Evolutionary conservation across 2,113 vertebrate genomes (phyloP).

Genomic region (Carettochelys insculpta): DNA sequence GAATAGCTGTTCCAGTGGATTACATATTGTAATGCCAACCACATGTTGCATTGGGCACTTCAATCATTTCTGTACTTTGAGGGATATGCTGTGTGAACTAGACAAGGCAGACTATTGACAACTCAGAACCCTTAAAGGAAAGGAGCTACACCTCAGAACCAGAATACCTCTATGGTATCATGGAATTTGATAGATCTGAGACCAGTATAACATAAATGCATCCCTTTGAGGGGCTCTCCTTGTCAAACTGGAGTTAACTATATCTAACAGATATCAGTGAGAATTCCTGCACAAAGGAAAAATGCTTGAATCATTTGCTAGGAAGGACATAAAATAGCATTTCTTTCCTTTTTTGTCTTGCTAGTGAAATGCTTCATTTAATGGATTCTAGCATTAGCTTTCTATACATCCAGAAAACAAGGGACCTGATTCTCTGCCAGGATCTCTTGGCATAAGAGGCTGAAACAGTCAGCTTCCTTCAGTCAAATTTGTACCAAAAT

Average conservation of each 20-base stretch:
- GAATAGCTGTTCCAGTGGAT: neutral
- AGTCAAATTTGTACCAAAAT: neutral
- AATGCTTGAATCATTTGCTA: rapidly evolving
- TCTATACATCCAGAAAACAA: neutral
- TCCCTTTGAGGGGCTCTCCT: neutral
- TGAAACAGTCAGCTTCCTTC: neutral
- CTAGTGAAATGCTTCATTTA: neutral
- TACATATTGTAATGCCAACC: neutral
- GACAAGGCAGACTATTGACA: neutral
- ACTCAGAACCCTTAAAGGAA: neutral
- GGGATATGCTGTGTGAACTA: neutral
- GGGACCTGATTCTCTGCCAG: neutral
- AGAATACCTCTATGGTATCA: neutral
- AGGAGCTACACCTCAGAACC: neutral
- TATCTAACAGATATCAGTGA: rapidly evolving
- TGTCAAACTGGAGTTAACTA: rapidly evolving
- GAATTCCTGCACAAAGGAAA: rapidly evolving
- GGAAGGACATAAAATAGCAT: neutral
- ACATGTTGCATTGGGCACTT: neutral
- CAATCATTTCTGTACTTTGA: neutral
- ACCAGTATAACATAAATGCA: neutral
- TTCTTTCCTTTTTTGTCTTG: neutral
- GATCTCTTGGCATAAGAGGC: neutral
- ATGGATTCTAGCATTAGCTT: neutral
- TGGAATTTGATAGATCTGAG: neutral